Evolutionary conservation across 2,888 invertebrate species (phyloP), one percentile per base, ranked within the genome.

Genomic region (Axea sp.): DNA sequence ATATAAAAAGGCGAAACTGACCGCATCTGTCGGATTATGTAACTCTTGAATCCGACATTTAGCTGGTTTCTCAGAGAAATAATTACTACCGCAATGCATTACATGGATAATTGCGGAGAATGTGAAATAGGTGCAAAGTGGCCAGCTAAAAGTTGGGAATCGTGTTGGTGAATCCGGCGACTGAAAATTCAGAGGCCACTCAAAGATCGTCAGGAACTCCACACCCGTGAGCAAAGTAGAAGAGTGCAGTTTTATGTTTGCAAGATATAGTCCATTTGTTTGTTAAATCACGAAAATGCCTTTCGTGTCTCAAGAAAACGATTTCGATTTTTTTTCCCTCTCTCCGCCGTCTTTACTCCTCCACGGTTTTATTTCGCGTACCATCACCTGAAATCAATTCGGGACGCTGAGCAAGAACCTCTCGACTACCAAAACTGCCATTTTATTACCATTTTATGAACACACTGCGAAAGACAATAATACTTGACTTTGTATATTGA

Each of bases 381-480:
- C 19, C 30, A 45, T 41, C 49, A 49, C 55, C 4, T 37, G 31
- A 67, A 67, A 67, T 67, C 49, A 68, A 68, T 68, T 68, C 51
- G 51, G 51, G 68, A 51, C 17, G 49, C 30, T 28, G 7, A 43
- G 12, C 19, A 43, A 24, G 28, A 41, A 17, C 12, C 67, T 33
- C 68, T 68, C 43, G 51, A 68, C 68, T 59, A 59, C 33, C 33
- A 49, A 49, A 67, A 35, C 41, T 41, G 35, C 51, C 51, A 51
- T 68, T 59, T 59, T 59, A 59, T 68, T 68, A 68, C 68, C 59
- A 68, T 68, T 68, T 59, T 51, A 59, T 49, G 51, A 51, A 41
- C 49, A 41, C 67, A 8, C 37, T 17, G 47, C 33, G 24, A 31
- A 55, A 39, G 47, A 59, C 57, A 67, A 57, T 67, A 57, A 49